Evolutionary conservation across 1,140 invertebrate species (phyloP).

Genomic region (Oscheius sp.): DNA sequence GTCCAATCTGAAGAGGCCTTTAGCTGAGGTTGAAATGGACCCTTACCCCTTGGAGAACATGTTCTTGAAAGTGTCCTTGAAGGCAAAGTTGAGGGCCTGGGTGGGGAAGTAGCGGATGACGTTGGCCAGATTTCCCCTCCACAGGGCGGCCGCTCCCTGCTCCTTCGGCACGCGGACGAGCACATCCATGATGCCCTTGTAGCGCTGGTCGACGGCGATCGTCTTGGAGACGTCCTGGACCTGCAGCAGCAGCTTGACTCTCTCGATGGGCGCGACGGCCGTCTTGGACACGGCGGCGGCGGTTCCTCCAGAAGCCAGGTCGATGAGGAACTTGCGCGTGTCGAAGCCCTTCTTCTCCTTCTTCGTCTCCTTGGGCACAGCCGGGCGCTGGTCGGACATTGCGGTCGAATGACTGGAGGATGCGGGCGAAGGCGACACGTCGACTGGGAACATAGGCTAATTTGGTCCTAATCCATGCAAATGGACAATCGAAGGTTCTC

Average conservation of each 20-base stretch:
- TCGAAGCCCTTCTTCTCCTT: slow-evolving; percentile 46
- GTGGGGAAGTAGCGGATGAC: slow-evolving; percentile 58
- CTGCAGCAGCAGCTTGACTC: slow-evolving; percentile 64
- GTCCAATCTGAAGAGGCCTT: too few species aligned
- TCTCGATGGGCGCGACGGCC: slow-evolving; percentile 65
- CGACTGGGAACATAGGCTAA: too few species aligned
- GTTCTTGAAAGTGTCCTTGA: slow-evolving; percentile 61
- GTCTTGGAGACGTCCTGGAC: slow-evolving; percentile 68
- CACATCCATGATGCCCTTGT: slow-evolving; percentile 56
- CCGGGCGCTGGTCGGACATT: too few species aligned
- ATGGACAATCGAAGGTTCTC: too few species aligned
- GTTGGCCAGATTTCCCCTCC: slow-evolving; percentile 54
- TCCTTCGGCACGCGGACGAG: slow-evolving; percentile 48
- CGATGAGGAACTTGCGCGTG: slow-evolving; percentile 52
- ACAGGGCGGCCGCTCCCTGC: slow-evolving; percentile 44
- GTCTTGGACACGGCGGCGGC: slow-evolving; percentile 86
- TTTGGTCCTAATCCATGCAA: too few species aligned
- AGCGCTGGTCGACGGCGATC: slow-evolving; percentile 70
- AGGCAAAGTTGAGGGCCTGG: slow-evolving; percentile 56
- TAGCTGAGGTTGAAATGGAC: too few species aligned
- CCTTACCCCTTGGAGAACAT: slow-evolving; percentile 66
- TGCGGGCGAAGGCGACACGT: too few species aligned
- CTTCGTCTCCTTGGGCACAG: background rate
- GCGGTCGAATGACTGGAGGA: too few species aligned
- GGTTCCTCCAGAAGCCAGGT: slow-evolving; percentile 69